These are phyloP conservation scores for Sinocyclocheilus rhinocerous DNA, from an alignment of 2,113 vertebrate genomes.

Conservation along the genomic window DNA sequence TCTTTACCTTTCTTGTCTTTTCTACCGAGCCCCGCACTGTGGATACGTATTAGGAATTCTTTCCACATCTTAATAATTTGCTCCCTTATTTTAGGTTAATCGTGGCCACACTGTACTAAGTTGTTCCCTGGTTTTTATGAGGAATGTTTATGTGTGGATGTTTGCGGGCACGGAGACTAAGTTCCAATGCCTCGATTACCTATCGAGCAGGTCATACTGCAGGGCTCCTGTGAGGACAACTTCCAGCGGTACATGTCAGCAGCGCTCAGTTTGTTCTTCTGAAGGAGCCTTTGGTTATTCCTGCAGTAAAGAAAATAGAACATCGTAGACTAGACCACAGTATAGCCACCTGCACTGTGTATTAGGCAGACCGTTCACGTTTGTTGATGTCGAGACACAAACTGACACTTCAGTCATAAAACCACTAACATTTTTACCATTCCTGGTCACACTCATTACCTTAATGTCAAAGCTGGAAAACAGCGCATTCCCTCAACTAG, in stretches of 20 bases:
- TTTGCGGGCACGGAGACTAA: not conserved
- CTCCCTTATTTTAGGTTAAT: too few species aligned
- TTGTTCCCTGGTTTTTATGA: too few species aligned
- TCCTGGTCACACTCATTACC: slow-evolving; percentile 42
- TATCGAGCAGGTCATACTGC: slow-evolving; percentile 95
- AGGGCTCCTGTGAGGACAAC: slow-evolving; percentile 95
- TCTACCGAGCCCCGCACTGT: not conserved
- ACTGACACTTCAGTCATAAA: slow-evolving; percentile 35
- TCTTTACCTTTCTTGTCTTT: not conserved
- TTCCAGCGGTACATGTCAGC: slow-evolving; percentile 99
- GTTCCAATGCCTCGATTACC: slow-evolving; percentile 69
- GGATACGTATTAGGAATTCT: not conserved
- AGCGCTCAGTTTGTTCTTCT: slow-evolving; percentile 90
- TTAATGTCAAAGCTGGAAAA: slow-evolving; percentile 41
- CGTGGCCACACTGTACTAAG: too few species aligned
- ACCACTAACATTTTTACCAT: slow-evolving; percentile 43
- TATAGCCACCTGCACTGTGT: slow-evolving; percentile 18
- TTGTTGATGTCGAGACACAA: slow-evolving; percentile 17
- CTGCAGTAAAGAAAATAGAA: slow-evolving; percentile 69
- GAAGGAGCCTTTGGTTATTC: slow-evolving; percentile 84
- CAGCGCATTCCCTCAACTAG: not conserved
- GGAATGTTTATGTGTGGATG: not conserved
- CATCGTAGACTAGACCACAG: slow-evolving; percentile 14
- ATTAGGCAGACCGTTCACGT: slow-evolving; percentile 16
- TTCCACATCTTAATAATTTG: not conserved